Percentiles rank a stretch among this genome's conserved stretches.
These are phyloP conservation scores for Nomada fucata DNA, from an alignment of 2,888 invertebrate genomes.

Conservation along the genomic window DNA sequence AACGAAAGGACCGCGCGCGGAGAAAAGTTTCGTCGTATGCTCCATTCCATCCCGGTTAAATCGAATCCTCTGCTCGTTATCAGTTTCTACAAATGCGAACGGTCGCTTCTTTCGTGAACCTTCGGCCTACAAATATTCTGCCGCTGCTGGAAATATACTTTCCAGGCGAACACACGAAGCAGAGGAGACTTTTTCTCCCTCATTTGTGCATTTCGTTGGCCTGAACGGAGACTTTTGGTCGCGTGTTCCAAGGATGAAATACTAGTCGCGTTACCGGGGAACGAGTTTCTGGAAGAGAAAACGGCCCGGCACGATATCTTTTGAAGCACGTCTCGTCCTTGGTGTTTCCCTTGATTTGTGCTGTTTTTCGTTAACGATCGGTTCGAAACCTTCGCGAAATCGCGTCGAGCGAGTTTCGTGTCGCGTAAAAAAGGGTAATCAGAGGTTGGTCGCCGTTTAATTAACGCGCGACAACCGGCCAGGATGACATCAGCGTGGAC, in stretches of 20 bases:
- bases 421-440: conserved; percentile 34
- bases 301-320: background rate
- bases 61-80: conserved; percentile 9
- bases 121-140: background rate
- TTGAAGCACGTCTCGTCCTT: conserved; percentile 13
- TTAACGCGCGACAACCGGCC: conserved; percentile 26
- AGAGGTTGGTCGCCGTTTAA: conserved; percentile 31
- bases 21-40: background rate
- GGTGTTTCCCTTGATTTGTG: conserved; percentile 7
- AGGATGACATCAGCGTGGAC: conserved; percentile 25
- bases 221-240: too few species aligned
- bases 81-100: conserved; percentile 12
- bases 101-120: background rate
- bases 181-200: too few species aligned
- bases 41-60: background rate
- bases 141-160: too few species aligned
- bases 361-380: conserved; percentile 10
- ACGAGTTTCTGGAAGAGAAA: conserved; percentile 11
- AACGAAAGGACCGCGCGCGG: background rate
- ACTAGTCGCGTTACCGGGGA: background rate
- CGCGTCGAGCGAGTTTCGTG: conserved; percentile 12
- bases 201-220: background rate
- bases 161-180: background rate
- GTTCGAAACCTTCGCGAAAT: background rate
- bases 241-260: conserved; percentile 4